These are phyloP conservation scores for Lineus longissimus DNA, from an alignment of 1,140 invertebrate species.

Conservation along the genomic window DNA sequence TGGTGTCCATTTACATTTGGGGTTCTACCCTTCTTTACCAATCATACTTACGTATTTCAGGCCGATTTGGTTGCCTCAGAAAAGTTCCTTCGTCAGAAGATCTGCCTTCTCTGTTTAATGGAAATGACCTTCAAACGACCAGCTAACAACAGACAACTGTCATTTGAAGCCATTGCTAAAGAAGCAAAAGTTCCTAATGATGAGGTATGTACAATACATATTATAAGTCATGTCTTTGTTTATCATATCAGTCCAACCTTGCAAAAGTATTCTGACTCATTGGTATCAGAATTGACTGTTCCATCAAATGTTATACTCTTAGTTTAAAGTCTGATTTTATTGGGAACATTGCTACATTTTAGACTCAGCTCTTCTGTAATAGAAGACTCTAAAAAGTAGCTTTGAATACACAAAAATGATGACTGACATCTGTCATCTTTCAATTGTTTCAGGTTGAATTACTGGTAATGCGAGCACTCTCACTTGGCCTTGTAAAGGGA, in stretches of 20 bases:
- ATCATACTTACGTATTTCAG: constrained; percentile 48
- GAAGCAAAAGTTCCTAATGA: constrained; percentile 75
- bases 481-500: constrained; percentile 89
- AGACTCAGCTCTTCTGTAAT: too few relatives aligned
- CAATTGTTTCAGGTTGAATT: constrained; percentile 78
- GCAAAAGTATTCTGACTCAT: neutral
- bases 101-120: constrained; percentile 93
- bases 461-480: constrained; percentile 95
- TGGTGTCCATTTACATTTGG: too few relatives aligned
- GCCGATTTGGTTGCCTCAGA: constrained; percentile 84
- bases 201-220: constrained; percentile 38
- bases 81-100: constrained; percentile 81
- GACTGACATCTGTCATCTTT: too few relatives aligned
- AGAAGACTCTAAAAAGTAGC: too few relatives aligned
- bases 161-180: constrained; percentile 85
- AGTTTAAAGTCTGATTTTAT: neutral
- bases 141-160: constrained; percentile 70
- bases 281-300: neutral
- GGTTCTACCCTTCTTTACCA: too few relatives aligned
- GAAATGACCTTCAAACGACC: constrained; percentile 76
- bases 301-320: neutral
- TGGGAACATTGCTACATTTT: too few relatives aligned
- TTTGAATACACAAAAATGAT: too few relatives aligned
- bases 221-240: constrained; percentile 5
- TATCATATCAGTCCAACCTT: neutral